Evolutionary conservation across 2,797 vertebrate genomes (phyloP).

Genomic region (Typhlichthys subterraneus): DNA sequence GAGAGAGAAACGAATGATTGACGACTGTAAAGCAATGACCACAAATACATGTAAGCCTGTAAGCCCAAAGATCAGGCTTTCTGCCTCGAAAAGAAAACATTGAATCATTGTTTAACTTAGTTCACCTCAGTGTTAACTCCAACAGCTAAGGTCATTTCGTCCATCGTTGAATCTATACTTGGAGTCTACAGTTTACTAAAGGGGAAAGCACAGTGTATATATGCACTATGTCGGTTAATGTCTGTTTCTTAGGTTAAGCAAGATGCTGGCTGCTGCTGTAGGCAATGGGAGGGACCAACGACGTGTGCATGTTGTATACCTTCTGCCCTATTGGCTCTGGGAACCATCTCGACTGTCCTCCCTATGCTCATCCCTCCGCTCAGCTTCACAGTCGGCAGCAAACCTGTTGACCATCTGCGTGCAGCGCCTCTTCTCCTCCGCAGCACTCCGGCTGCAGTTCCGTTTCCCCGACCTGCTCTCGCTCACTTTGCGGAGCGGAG

Average conservation of each 20-base stretch:
- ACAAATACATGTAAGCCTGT: slow-evolving; percentile 19
- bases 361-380: slow-evolving; percentile 25
- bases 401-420: slow-evolving; percentile 33
- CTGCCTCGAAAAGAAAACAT: slow-evolving; percentile 8
- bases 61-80: slow-evolving; percentile 38
- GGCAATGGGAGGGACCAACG: slow-evolving; percentile 66
- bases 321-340: slow-evolving; percentile 55
- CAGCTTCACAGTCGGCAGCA: slow-evolving; percentile 8
- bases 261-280: slow-evolving; percentile 77
- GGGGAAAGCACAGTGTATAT: background rate
- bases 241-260: slow-evolving; percentile 36
- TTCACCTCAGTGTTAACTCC: background rate
- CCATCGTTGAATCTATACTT: background rate
- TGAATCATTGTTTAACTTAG: slow-evolving; percentile 6
- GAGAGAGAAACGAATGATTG: slow-evolving; percentile 50
- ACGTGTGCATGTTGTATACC: slow-evolving; percentile 46
- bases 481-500: slow-evolving; percentile 18
- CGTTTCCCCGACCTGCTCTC: background rate
- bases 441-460: slow-evolving; percentile 37
- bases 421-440: slow-evolving; percentile 31
- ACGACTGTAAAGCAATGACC: slow-evolving; percentile 49
- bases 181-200: background rate
- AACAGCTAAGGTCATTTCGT: background rate
- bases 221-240: background rate
- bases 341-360: background rate